Conservation (phyloP, 2,113 vertebrate genomes). For the Archilochus colubris region DNA sequence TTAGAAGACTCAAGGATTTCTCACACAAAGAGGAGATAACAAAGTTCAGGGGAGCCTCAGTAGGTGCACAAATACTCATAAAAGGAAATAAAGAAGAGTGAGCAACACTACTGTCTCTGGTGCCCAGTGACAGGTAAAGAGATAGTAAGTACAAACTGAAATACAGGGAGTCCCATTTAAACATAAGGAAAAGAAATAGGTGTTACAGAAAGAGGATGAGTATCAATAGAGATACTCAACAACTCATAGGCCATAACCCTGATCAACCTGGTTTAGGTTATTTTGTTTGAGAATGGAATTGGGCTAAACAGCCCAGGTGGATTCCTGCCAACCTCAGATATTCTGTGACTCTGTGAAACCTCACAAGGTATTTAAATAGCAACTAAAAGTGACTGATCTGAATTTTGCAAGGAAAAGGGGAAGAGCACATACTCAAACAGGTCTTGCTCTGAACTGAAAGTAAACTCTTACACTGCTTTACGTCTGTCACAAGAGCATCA, state of each 20-base stretch:
- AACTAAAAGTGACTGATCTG: neutral
- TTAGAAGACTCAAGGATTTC: neutral
- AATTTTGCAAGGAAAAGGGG: neutral
- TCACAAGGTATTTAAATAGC: neutral
- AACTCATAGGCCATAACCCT: neutral
- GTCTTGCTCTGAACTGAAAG: neutral
- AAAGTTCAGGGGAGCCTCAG: neutral
- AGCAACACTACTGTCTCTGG: neutral
- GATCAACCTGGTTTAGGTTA: too few species aligned
- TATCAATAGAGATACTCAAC: neutral
- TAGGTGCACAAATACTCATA: fast-evolving
- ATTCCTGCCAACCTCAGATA: neutral
- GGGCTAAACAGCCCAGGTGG: neutral
- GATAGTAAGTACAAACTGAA: neutral
- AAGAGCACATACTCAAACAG: neutral
- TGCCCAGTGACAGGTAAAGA: neutral
- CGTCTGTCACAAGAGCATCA: neutral
- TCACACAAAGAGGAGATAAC: neutral
- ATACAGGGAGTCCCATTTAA: neutral
- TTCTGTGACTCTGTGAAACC: neutral
- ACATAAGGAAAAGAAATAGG: neutral
- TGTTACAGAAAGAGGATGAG: neutral
- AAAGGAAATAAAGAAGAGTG: neutral
- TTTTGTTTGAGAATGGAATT: neutral
- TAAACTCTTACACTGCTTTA: neutral